Conservation (phyloP, 1,140 invertebrate species). For the Copidosoma floridanum region DNA sequence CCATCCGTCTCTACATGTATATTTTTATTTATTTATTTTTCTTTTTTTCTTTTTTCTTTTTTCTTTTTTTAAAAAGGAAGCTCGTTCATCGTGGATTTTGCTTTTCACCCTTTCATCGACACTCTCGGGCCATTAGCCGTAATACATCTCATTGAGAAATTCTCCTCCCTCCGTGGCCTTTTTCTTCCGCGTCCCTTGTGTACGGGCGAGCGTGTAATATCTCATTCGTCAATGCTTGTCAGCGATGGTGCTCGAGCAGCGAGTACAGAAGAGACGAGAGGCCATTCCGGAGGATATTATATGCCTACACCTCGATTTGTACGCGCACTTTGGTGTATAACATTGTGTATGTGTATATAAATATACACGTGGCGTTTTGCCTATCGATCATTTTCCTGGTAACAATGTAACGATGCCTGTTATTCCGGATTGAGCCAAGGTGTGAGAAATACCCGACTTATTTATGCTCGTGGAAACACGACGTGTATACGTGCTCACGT, state of each 20-base stretch:
- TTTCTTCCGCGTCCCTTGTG: constrained; percentile 6
- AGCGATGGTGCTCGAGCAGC: not conserved
- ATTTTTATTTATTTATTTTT: constrained; percentile 28
- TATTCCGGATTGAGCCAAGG: too few relatives aligned
- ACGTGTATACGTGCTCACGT: too few relatives aligned
- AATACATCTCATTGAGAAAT: constrained; percentile 28
- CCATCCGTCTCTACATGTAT: constrained; percentile 30
- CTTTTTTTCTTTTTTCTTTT: too few relatives aligned
- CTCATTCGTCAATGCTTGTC: constrained; percentile 21
- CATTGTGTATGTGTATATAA: too few relatives aligned
- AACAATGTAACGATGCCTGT: not conserved
- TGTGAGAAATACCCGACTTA: too few relatives aligned
- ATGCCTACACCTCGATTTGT: too few relatives aligned
- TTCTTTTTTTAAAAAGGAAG: too few relatives aligned
- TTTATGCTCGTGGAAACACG: too few relatives aligned
- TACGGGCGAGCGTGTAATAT: not conserved
- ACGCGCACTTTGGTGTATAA: too few relatives aligned
- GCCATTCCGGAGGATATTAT: not conserved
- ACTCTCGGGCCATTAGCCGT: constrained; percentile 33
- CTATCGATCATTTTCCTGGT: constrained; percentile 7
- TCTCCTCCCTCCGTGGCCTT: constrained; percentile 13
- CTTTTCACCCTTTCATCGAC: constrained; percentile 40
- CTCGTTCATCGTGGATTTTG: constrained; percentile 33
- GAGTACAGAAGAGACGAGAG: not conserved
- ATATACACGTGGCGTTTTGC: not conserved